Evolutionary conservation across 2,797 vertebrate genomes (phyloP).

Genomic region (Acanthis flammea): DNA sequence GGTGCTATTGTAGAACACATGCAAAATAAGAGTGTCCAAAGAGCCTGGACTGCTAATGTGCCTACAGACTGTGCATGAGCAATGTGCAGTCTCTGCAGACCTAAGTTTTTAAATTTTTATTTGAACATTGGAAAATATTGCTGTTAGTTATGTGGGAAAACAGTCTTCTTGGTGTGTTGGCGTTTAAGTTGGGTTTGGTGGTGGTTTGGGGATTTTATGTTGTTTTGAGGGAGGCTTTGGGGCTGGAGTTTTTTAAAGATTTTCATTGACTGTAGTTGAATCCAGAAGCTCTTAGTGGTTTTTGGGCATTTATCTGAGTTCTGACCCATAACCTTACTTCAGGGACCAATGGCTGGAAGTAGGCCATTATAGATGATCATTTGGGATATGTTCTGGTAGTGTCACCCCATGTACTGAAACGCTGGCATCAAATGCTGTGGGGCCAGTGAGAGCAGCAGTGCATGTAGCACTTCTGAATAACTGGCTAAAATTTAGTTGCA

Average conservation of each 20-base stretch:
- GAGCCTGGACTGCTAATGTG: neutral
- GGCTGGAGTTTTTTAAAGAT: neutral
- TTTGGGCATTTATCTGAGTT: neutral
- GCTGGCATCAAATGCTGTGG: neutral
- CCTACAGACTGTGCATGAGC: neutral
- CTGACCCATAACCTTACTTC: neutral
- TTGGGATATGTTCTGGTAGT: neutral
- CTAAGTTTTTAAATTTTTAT: neutral
- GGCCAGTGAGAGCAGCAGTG: neutral
- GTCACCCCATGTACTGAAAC: neutral
- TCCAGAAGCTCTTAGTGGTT: neutral
- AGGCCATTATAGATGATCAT: neutral
- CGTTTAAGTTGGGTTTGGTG: neutral
- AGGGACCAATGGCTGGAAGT: neutral
- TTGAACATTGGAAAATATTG: neutral
- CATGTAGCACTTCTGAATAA: neutral
- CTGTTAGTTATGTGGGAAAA: neutral
- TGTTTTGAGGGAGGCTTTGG: neutral
- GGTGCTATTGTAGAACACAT: neutral
- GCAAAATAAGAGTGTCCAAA: neutral
- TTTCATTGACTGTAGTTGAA: neutral
- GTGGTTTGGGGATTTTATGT: neutral
- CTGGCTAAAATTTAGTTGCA: neutral
- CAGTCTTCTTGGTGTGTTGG: fast-evolving
- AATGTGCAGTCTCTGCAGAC: neutral